Base-by-base conservation (phyloP, 1,140 invertebrate genomes). In the Fopius arisanus region DNA sequence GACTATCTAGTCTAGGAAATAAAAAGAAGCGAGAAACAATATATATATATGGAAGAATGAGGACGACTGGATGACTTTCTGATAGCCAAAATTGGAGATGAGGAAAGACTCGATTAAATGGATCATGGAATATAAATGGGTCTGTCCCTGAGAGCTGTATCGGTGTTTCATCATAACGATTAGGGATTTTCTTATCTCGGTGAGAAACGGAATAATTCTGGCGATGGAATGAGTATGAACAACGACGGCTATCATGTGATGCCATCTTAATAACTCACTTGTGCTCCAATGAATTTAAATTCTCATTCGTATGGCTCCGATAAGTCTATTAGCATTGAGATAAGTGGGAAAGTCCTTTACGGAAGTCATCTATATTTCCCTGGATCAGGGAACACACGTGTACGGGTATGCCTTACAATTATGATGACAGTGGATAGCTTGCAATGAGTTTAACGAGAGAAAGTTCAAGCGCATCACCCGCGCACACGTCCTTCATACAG, bases 331-430 rank as follows among this genome's bases (percentile, higher is more conserved):
- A 59, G 54, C 54, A 59, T 59, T 28, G 26, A 65, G 26, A 65
- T 65, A 65, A 37, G 28, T 65, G 62, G 62, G 62, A 65, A 65
- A 65, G 62, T 65, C 62, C 54, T 29, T 65, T 65, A n/a, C 62
- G 62, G 62, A 65, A 65, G 62, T 65, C n/a, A 16, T 65, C 29
- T 29, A 65, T 65, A 65, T 65, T 65, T 14, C 29, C 14, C 26
- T n/a, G 62, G 29, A 65, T 29, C 12, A 29, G 16, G 62, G 26
- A 65, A 65, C 26, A 65, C 26, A 31, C 26, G 54, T 23, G 19
- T 59, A 28, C 2, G 16, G 14, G 54, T 59, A 26, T 51, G 7
- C 23, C 21, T 65, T 65, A 65, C 29, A 31, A 65, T 65, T 65
- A 65, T 65, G 62, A 65, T 65, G 62, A 65, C 62, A 65, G 62